Conservation (phyloP, 30 jellyfish, hydroid and myxozoan species). For the Chrysaora quinquecirrha region DNA sequence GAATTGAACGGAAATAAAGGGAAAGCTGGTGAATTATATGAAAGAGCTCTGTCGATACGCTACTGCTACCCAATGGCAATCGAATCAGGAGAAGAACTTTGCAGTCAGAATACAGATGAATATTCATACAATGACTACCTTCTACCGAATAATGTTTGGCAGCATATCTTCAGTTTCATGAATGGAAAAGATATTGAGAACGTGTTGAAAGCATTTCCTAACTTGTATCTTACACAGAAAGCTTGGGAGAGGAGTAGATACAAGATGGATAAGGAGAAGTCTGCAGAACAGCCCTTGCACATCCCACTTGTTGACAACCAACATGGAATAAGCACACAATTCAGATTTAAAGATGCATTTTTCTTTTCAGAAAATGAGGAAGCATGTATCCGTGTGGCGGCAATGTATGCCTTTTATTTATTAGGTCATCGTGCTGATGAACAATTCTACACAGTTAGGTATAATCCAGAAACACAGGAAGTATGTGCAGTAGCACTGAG, state of each 20-base stretch:
- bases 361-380: slow-evolving; percentile 59
- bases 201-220: slow-evolving; percentile 46
- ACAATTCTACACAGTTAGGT: slow-evolving; percentile 43
- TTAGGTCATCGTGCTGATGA: slow-evolving; percentile 55
- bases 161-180: slow-evolving; percentile 27
- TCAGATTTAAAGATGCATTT: slow-evolving; percentile 25
- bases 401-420: slow-evolving; percentile 68
- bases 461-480: slow-evolving; percentile 47
- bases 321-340: slow-evolving; percentile 44
- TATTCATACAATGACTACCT: not conserved
- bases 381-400: slow-evolving; percentile 63
- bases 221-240: not conserved
- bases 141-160: slow-evolving; percentile 58
- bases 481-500: slow-evolving; percentile 44
- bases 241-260: slow-evolving; percentile 31
- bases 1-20: slow-evolving; percentile 33
- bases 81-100: not conserved
- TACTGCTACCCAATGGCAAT: slow-evolving; percentile 59
- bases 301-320: slow-evolving; percentile 44
- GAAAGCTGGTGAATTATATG: slow-evolving; percentile 47
- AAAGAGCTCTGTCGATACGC: slow-evolving; percentile 70
- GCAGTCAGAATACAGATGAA: slow-evolving; percentile 5
- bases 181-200: slow-evolving; percentile 29
- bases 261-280: not conserved
- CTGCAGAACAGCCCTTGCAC: not conserved